phyloP scores from a whole-genome alignment of 2,888 invertebrate genomes.

The Melinopterus prodromus region DNA sequence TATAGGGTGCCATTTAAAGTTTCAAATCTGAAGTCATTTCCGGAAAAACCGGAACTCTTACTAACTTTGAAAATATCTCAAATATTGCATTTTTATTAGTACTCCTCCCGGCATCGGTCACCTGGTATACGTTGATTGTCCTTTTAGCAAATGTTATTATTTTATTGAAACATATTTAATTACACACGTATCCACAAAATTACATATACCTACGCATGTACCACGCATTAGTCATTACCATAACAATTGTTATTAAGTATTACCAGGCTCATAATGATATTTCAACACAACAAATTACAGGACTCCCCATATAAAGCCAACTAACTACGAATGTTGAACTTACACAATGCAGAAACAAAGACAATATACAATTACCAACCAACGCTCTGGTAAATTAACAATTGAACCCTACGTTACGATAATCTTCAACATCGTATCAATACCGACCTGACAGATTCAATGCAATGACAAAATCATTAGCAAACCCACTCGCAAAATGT shows the following conservation, averaged over 20 bases:
- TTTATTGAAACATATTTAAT: background rate
- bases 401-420: background rate
- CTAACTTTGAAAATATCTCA: too few species aligned
- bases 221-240: background rate
- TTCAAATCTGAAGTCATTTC: too few species aligned
- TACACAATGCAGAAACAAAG: background rate
- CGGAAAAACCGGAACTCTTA: too few species aligned
- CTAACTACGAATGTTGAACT: background rate
- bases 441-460: conserved; percentile 4
- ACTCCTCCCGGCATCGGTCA: too few species aligned
- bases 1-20: too few species aligned
- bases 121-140: background rate
- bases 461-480: background rate
- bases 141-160: background rate
- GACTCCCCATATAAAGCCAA: background rate
- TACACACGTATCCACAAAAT: background rate
- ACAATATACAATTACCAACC: background rate
- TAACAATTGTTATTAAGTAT: background rate
- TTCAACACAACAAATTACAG: background rate
- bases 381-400: background rate
- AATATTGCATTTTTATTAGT: too few species aligned
- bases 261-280: background rate
- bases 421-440: background rate
- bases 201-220: background rate
- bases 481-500: background rate